phyloP scores from a whole-genome alignment of 2,113 vertebrate genomes.

The Cavia porcellus region DNA sequence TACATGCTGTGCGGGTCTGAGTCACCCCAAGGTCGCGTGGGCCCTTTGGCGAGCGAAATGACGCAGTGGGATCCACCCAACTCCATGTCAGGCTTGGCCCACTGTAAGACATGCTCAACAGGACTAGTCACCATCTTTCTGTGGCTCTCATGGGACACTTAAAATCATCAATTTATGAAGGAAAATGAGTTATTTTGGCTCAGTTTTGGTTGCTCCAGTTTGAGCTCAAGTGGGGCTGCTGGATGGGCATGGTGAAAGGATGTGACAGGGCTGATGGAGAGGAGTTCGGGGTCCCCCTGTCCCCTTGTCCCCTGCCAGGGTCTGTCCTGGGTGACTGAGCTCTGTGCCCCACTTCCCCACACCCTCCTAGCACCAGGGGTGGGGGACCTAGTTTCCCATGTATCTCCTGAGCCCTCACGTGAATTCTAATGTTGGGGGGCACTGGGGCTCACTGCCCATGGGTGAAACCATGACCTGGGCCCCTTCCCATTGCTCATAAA shows the following conservation, averaged over 20 bases:
- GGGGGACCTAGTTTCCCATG: too few relatives aligned
- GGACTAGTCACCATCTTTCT: neutral
- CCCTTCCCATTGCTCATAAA: neutral
- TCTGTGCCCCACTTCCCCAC: neutral
- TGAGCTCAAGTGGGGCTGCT: neutral
- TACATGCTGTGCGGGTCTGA: rapidly evolving
- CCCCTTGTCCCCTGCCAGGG: too few relatives aligned
- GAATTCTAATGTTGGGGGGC: rapidly evolving
- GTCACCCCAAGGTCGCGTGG: rapidly evolving
- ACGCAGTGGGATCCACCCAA: neutral
- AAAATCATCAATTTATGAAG: neutral
- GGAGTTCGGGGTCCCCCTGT: neutral
- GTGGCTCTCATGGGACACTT: neutral
- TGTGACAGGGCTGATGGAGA: neutral
- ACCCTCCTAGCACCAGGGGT: neutral
- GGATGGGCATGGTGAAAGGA: too few relatives aligned
- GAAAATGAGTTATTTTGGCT: neutral
- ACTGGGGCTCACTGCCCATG: neutral
- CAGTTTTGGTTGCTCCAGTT: neutral
- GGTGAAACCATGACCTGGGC: rapidly evolving
- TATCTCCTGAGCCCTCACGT: too few relatives aligned
- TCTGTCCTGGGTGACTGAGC: neutral
- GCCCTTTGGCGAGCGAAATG: neutral
- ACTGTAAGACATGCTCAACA: rapidly evolving
- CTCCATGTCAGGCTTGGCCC: neutral